These are phyloP conservation scores for Acanthococcus lagerstroemiae DNA, from an alignment of 2,888 invertebrate species.

Conservation along the genomic window DNA sequence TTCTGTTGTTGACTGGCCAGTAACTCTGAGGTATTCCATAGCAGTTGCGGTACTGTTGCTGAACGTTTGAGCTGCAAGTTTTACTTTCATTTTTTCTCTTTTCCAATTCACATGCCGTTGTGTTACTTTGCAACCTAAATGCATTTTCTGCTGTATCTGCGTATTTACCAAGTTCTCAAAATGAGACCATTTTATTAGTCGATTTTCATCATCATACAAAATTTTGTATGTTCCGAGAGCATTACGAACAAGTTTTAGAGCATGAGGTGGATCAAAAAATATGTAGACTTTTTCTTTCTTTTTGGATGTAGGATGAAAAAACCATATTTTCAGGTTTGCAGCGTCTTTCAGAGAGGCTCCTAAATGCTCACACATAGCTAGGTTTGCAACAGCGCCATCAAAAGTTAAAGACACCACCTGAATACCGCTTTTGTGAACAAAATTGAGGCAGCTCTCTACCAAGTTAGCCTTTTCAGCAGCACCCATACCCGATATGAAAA, in stretches of 20 bases:
- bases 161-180: not conserved
- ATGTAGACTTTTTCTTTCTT: not conserved
- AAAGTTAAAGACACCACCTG: conserved; percentile 28
- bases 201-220: not conserved
- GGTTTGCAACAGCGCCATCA: conserved; percentile 25
- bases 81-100: not conserved
- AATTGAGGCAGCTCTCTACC: conserved; percentile 5
- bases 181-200: not conserved
- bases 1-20: not conserved
- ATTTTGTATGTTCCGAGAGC: not conserved
- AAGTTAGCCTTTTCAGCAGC: conserved; percentile 1
- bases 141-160: not conserved
- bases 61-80: conserved; percentile 6
- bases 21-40: not conserved
- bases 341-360: not conserved
- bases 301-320: not conserved
- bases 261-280: not conserved
- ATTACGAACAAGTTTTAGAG: conserved; percentile 2
- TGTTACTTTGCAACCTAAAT: not conserved
- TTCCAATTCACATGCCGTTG: not conserved
- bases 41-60: not conserved
- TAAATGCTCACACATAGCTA: conserved; percentile 3
- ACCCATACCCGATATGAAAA: conserved; percentile 7
- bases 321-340: not conserved
- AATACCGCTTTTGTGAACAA: conserved; percentile 21